A percentile compares a stretch with the other conserved stretches of the same genome.
phyloP scores from a whole-genome alignment of 2,797 vertebrate genomes.

The Gymnothorax reevesii region DNA sequence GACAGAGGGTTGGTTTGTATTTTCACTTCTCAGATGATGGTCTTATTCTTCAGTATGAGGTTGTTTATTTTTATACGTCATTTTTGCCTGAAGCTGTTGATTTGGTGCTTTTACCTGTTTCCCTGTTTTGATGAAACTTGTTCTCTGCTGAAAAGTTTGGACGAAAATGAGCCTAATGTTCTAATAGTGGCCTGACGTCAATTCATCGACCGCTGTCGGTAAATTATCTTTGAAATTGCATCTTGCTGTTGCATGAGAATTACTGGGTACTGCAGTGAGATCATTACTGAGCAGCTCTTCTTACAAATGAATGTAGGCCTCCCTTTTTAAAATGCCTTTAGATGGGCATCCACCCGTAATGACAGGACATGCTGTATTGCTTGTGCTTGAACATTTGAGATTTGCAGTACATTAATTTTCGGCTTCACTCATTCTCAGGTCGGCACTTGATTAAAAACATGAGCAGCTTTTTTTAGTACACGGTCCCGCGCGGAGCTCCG shows the following conservation, averaged over 20 bases:
- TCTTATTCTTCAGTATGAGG: not conserved
- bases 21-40: not conserved
- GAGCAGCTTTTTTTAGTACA: slow-evolving; percentile 8
- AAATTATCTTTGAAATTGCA: not conserved
- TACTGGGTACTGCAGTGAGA: not conserved
- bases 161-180: not conserved
- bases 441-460: slow-evolving; percentile 6
- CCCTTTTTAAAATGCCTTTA: not conserved
- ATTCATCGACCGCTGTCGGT: not conserved
- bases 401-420: slow-evolving; percentile 17
- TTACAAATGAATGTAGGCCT: slow-evolving; percentile 3
- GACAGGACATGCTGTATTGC: not conserved
- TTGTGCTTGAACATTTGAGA: too few species aligned
- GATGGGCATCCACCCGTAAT: not conserved
- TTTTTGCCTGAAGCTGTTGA: not conserved
- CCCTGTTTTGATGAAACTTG: not conserved
- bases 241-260: not conserved
- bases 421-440: not conserved
- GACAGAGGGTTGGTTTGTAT: not conserved
- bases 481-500: not conserved
- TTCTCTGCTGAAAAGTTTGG: not conserved
- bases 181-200: not conserved
- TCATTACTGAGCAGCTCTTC: not conserved
- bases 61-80: not conserved
- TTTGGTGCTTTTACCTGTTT: slow-evolving; percentile 10